These are phyloP conservation scores for Condylura cristata DNA, from an alignment of 2,113 vertebrate genomes.

Conservation along the genomic window DNA sequence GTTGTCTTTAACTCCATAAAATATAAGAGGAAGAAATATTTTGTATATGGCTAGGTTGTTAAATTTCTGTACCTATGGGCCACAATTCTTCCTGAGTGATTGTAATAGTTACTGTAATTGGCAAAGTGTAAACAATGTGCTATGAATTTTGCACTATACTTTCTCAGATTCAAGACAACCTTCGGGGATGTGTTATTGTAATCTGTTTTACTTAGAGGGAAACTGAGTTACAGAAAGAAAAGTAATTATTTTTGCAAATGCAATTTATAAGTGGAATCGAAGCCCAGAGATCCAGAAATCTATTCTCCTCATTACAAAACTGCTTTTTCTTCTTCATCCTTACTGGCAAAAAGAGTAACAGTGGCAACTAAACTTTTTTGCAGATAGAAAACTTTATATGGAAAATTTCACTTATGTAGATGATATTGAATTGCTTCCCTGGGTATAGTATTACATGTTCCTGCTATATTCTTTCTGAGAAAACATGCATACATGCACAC, in stretches of 20 bases:
- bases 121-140: not conserved
- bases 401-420: not conserved
- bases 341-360: not conserved
- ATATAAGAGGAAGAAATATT: not conserved
- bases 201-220: not conserved
- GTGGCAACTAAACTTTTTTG: not conserved
- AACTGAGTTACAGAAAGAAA: not conserved
- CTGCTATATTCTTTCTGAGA: not conserved
- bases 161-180: not conserved
- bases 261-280: not conserved
- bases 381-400: not conserved
- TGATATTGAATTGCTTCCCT: not conserved
- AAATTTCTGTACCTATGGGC: slow-evolving; percentile 11
- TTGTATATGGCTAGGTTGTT: not conserved
- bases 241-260: not conserved
- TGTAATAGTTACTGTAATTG: slow-evolving; percentile 23
- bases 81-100: not conserved
- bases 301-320: not conserved
- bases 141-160: not conserved
- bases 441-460: not conserved
- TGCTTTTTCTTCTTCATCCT: not conserved
- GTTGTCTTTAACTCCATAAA: slow-evolving; percentile 9
- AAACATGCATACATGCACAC: not conserved
- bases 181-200: not conserved
- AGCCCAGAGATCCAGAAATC: not conserved